Evolutionary conservation across 2,113 vertebrate genomes (phyloP).

Genomic region (Scomber japonicus): DNA sequence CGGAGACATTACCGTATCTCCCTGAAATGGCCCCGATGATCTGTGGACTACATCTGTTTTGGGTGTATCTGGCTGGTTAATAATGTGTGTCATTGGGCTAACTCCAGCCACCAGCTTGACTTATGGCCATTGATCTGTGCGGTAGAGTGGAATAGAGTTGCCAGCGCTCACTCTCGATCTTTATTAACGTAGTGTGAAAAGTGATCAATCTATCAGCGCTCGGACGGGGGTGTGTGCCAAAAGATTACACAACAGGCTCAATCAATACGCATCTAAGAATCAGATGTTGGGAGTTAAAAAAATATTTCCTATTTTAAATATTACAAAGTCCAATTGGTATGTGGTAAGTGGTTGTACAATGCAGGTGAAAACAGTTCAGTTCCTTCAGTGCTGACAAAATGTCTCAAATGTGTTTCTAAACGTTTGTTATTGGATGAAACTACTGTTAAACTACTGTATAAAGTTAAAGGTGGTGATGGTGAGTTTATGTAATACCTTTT

Average conservation of each 20-base stretch:
- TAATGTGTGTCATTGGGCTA: conserved; percentile 70
- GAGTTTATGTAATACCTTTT: conserved; percentile 86
- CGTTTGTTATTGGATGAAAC: background rate
- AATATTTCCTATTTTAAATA: background rate
- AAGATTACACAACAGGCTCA: conserved; percentile 46
- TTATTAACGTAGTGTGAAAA: conserved; percentile 71
- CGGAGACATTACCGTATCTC: conserved; percentile 12
- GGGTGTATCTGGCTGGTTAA: conserved; percentile 44
- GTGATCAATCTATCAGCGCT: conserved; percentile 64
- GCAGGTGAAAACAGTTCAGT: background rate
- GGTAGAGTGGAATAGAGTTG: conserved; percentile 50
- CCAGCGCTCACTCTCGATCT: conserved; percentile 52
- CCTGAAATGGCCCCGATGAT: background rate
- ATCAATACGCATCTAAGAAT: conserved; percentile 30
- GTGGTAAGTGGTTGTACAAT: background rate
- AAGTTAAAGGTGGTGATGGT: background rate
- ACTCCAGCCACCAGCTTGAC: conserved; percentile 69
- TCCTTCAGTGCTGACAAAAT: background rate
- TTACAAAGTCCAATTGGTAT: background rate
- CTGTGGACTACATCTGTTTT: conserved; percentile 46
- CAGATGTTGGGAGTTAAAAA: conserved; percentile 8
- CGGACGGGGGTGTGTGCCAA: conserved; percentile 17
- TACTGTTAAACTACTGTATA: background rate
- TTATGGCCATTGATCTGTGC: conserved; percentile 74
- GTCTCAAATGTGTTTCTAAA: background rate